A percentile compares a stretch with the other conserved stretches of the same genome.
Conservation (phyloP, 2,797 vertebrate species). For the Phoebastria nigripes region DNA sequence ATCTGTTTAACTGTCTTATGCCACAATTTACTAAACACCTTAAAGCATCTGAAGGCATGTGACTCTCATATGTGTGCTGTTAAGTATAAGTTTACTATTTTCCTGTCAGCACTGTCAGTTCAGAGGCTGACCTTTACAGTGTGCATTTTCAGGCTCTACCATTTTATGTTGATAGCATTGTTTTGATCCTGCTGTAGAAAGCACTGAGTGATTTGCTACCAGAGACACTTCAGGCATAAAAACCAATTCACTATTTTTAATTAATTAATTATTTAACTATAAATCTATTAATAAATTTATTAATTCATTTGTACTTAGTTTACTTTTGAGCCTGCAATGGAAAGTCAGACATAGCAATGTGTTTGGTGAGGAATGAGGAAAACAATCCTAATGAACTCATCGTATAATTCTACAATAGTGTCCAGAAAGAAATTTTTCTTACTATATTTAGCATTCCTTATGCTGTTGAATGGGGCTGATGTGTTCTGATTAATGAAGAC, state of each 20-base stretch:
- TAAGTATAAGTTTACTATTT: neutral
- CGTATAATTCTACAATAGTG: neutral
- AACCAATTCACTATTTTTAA: neutral
- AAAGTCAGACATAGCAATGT: neutral
- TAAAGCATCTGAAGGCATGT: neutral
- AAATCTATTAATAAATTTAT: neutral
- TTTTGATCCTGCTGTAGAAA: neutral
- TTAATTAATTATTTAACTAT: neutral
- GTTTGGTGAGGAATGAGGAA: neutral
- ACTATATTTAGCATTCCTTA: neutral
- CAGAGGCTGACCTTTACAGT: neutral
- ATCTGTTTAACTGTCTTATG: neutral
- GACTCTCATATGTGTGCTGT: neutral
- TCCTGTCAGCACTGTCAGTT: neutral
- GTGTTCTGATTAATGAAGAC: neutral
- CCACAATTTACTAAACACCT: neutral
- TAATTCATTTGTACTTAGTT: neutral
- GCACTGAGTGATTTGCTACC: neutral
- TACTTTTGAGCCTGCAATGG: neutral
- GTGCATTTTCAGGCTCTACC: neutral
- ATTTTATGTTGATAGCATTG: neutral
- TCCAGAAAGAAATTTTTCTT: neutral
- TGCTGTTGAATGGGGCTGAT: neutral
- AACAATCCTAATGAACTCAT: neutral
- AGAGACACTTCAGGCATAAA: neutral